Conservation (phyloP, 30 jellyfish, hydroid and myxozoan species). For the Aurelia aurita region DNA sequence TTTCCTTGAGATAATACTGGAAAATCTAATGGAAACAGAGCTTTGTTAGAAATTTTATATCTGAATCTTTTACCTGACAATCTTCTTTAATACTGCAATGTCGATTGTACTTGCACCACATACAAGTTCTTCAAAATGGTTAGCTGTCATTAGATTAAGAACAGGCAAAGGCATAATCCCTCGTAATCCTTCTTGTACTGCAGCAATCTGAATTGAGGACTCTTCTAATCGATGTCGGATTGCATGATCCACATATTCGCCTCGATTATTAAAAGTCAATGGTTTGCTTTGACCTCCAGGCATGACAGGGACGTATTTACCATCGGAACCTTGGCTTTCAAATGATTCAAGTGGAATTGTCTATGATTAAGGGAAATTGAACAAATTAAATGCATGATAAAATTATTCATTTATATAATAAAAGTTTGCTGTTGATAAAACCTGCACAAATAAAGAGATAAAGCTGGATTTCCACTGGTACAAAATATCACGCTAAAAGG, state of each 20-base stretch:
- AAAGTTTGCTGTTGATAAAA: no score
- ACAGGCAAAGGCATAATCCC: constrained; percentile 86
- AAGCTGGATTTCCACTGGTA: no score
- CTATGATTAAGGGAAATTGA: constrained; percentile 2
- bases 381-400: background rate
- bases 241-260: constrained; percentile 72
- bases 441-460: no score
- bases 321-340: constrained; percentile 94
- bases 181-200: constrained; percentile 84
- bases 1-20: no score
- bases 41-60: no score
- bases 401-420: no score
- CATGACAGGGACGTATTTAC: constrained; percentile 74
- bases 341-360: constrained; percentile 85
- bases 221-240: constrained; percentile 80
- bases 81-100: constrained; percentile 64
- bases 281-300: constrained; percentile 89
- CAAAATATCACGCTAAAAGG: no score
- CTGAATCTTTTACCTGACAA: constrained; percentile 55
- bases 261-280: constrained; percentile 73
- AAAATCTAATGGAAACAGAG: no score
- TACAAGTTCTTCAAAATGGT: constrained; percentile 78
- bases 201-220: constrained; percentile 65
- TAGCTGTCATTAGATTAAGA: constrained; percentile 80
- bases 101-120: constrained; percentile 90